phyloP scores from a whole-genome alignment of 2,888 invertebrate species.

The Bembecia ichneumoniformis region DNA sequence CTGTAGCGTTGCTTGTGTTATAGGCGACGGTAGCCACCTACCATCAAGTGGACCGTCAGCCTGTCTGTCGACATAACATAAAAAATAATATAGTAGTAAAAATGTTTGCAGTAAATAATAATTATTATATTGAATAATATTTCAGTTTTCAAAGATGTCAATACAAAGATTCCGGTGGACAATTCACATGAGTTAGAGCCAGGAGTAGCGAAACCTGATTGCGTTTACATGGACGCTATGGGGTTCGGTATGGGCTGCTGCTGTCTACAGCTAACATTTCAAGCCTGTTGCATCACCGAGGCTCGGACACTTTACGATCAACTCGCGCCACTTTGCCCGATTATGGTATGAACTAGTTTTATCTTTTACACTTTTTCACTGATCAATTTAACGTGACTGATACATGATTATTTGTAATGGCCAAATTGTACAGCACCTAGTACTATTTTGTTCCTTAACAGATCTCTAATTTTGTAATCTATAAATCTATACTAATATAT shows the following conservation, averaged over 20 bases:
- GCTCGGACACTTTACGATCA: constrained; percentile 97
- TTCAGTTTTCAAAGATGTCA: constrained; percentile 89
- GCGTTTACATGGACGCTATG: constrained; percentile 99
- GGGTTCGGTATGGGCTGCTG: constrained; percentile 99
- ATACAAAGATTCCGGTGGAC: constrained; percentile 89
- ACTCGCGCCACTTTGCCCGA: constrained; percentile 95
- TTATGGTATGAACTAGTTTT: constrained; percentile 77
- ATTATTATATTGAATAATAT: not conserved
- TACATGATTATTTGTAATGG: too few relatives aligned
- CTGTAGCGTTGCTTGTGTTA: too few relatives aligned
- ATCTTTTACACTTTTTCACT: too few relatives aligned
- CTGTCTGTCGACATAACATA: too few relatives aligned
- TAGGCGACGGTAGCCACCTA: too few relatives aligned
- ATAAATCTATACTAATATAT: too few relatives aligned
- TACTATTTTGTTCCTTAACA: too few relatives aligned
- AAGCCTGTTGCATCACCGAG: constrained; percentile 96
- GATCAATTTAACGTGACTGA: too few relatives aligned
- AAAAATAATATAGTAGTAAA: too few relatives aligned
- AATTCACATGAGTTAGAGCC: constrained; percentile 76
- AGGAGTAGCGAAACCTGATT: constrained; percentile 83
- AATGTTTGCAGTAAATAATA: not conserved
- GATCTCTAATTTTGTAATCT: too few relatives aligned
- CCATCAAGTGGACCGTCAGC: too few relatives aligned
- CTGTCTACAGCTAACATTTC: constrained; percentile 95
- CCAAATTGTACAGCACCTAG: too few relatives aligned